These are phyloP conservation scores for Nasonia vitripennis DNA, from an alignment of 1,140 invertebrate genomes.

Conservation along the genomic window DNA sequence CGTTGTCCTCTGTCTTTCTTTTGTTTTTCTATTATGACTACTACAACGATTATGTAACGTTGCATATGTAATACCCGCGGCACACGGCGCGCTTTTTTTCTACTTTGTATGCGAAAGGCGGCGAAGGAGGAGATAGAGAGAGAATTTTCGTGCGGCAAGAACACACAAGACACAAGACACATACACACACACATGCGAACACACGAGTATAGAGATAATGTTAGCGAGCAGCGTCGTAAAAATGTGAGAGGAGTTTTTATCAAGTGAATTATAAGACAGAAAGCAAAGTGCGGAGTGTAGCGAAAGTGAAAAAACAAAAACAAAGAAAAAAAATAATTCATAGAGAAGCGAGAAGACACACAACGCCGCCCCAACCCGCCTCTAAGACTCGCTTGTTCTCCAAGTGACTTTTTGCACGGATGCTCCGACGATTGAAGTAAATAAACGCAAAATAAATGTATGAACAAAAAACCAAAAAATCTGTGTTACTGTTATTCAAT, in stretches of 20 bases:
- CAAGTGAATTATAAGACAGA: neutral
- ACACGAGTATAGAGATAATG: neutral
- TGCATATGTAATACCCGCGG: neutral
- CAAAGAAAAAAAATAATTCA: neutral
- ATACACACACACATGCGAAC: neutral
- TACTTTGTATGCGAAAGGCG: neutral
- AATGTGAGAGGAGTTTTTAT: constrained; percentile 10
- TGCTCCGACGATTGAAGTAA: constrained; percentile 42
- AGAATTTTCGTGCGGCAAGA: neutral
- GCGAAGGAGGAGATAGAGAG: constrained; percentile 1
- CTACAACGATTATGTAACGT: constrained; percentile 37
- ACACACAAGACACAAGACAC: neutral
- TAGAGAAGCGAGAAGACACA: neutral
- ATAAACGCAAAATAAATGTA: constrained; percentile 52
- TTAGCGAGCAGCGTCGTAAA: neutral
- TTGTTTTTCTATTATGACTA: constrained; percentile 52
- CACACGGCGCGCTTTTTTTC: constrained; percentile 11
- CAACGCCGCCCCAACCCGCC: constrained; percentile 33
- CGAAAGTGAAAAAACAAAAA: constrained; percentile 13
- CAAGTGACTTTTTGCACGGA: constrained; percentile 46
- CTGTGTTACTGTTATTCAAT: neutral
- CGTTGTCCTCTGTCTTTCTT: neutral
- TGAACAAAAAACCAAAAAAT: constrained; percentile 49
- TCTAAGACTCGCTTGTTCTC: constrained; percentile 29
- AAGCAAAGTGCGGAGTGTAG: neutral